Conservation (phyloP, 2,888 invertebrate genomes). For the Anodontia alba region DNA sequence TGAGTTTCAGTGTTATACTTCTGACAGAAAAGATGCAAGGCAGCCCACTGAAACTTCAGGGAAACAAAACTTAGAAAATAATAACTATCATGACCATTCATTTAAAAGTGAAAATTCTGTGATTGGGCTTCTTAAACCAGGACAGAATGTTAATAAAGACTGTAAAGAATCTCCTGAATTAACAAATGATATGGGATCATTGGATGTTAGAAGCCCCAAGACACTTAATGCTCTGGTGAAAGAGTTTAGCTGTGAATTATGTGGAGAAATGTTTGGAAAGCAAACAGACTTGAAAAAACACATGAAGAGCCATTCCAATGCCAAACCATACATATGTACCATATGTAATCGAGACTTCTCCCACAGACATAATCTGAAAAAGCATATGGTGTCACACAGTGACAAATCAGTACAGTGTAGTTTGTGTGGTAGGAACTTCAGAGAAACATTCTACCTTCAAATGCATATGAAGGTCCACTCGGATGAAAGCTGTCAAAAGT, state of each 20-base stretch:
- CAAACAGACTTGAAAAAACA: background rate
- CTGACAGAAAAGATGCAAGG: too few species aligned
- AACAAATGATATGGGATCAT: too few species aligned
- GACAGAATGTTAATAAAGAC: too few species aligned
- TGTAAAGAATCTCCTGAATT: too few species aligned
- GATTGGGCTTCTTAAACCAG: too few species aligned
- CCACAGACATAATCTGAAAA: slow-evolving; percentile 48
- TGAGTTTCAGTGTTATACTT: too few species aligned
- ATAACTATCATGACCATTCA: too few species aligned
- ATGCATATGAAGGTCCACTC: slow-evolving; percentile 54
- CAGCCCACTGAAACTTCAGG: too few species aligned
- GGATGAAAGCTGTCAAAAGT: slow-evolving; percentile 22
- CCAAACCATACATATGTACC: slow-evolving; percentile 34
- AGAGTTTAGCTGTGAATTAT: slow-evolving; percentile 21
- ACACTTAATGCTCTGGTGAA: too few species aligned
- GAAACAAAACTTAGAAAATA: too few species aligned
- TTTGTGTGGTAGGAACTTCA: slow-evolving; percentile 43
- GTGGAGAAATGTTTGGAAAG: slow-evolving; percentile 23
- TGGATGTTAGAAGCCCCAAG: background rate
- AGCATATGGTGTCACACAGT: slow-evolving; percentile 54
- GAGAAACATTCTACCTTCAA: slow-evolving; percentile 51
- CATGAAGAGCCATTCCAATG: background rate
- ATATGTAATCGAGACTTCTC: slow-evolving; percentile 36
- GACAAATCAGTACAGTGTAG: slow-evolving; percentile 32
- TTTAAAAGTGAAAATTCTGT: too few species aligned